These are phyloP conservation scores for Abramis brama DNA, from an alignment of 2,113 vertebrate genomes.

Conservation along the genomic window DNA sequence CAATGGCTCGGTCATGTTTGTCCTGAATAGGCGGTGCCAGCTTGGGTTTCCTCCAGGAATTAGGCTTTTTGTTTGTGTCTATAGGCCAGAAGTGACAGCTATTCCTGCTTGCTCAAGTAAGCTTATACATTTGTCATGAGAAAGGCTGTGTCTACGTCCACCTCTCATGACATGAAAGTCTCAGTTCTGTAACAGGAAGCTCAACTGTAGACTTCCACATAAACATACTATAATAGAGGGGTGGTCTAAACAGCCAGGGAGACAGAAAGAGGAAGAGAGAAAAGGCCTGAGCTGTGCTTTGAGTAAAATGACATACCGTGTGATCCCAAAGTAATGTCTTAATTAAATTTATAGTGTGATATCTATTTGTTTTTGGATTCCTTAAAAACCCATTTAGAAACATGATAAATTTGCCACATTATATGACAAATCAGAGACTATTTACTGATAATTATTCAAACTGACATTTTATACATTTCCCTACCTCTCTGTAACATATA, in stretches of 20 bases:
- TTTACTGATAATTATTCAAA: no score
- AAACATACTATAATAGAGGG: conserved; percentile 62
- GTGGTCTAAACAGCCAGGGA: not conserved
- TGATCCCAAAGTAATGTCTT: not conserved
- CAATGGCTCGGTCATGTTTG: conserved; percentile 71
- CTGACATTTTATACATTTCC: not conserved
- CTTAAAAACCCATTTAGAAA: conserved; percentile 3
- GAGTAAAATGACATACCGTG: not conserved
- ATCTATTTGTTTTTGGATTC: not conserved
- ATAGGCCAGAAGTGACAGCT: conserved; percentile 77
- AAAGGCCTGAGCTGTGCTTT: not conserved
- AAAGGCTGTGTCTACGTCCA: conserved; percentile 71
- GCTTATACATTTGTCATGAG: conserved; percentile 76
- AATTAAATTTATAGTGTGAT: not conserved
- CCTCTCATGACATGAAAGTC: conserved; percentile 68
- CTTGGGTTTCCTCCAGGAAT: conserved; percentile 74
- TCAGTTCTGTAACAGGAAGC: conserved; percentile 71
- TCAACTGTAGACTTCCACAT: conserved; percentile 69
- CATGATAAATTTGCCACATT: not conserved
- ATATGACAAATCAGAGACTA: not conserved
- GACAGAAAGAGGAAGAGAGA: conserved; percentile 6
- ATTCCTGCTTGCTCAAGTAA: conserved; percentile 75
- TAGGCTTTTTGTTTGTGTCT: conserved; percentile 75
- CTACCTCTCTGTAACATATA: not conserved
- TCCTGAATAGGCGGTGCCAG: conserved; percentile 73